Base-by-base conservation (phyloP, 2,888 invertebrate species). In the Diarsia dahlii region DNA sequence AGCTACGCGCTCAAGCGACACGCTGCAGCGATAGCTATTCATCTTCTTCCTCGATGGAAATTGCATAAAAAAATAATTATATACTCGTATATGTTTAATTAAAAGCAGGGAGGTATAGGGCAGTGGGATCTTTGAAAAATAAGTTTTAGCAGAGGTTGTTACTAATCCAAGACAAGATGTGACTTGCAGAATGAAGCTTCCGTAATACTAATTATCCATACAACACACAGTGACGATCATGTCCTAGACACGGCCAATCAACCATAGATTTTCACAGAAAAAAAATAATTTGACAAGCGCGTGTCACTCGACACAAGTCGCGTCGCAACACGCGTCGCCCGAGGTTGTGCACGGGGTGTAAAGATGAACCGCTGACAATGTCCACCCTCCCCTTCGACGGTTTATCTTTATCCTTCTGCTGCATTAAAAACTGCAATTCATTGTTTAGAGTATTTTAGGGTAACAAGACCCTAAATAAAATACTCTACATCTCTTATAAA, bases 291-390 rank as follows among this genome's bases (percentile, higher is more conserved):
- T 15, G 8, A 2, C 28, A 18, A 60, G 10, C 18, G 58, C 18
- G 9, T 34, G 18, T 34, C 28, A 58, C 58, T 58, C 28, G 34
- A 15, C 3, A n/a, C 45, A 63, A 15, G n/a, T 13, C n/a, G 8
- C 39, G 1, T 62, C 39, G 12, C 62, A 62, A 62, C 39, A 4
- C n/a, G 10, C 45, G n/a, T 63, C n/a, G n/a, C 63, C 45, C 63
- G 63, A 63, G n/a, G 63, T 45, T 15, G 63, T 46, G 63, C 13
- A 89, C 74, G 68, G 73, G 78, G 93, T 91, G 93, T 92, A 91
- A 76, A 87, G 89, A 90, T 91, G 90, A 93, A 89, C 91, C 89
- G 81, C 82, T 76, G 69, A 78, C 87, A 70, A 78, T 78, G 74
- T 78, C 84, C 82, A 72, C 73, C 74, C 80, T 72, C 77, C 73